Evolutionary conservation across 2,113 vertebrate species (phyloP).

Genomic region (Nycticryphes semicollaris): DNA sequence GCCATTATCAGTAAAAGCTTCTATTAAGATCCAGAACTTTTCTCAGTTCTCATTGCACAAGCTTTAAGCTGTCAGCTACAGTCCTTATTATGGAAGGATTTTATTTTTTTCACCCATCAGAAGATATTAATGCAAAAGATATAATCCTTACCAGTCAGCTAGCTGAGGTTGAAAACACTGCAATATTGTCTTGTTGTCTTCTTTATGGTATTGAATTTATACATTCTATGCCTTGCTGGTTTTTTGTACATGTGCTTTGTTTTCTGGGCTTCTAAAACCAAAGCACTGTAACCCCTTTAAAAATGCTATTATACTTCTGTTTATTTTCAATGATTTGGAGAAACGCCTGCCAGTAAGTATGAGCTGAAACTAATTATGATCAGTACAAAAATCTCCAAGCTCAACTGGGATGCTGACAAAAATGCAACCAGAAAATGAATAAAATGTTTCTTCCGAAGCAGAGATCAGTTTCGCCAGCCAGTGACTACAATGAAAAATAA

Average conservation of each 20-base stretch:
- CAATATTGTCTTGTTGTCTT: background rate
- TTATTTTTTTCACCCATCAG: background rate
- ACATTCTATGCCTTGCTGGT: background rate
- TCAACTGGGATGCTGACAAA: slow-evolving; percentile 67
- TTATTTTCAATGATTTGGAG: slow-evolving; percentile 43
- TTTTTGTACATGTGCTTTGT: background rate
- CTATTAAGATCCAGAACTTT: slow-evolving; percentile 65
- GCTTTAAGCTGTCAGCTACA: slow-evolving; percentile 26
- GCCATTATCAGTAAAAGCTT: slow-evolving; percentile 66
- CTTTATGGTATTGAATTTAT: background rate
- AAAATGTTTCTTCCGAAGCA: slow-evolving; percentile 64
- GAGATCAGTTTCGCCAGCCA: background rate
- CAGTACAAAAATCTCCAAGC: slow-evolving; percentile 51
- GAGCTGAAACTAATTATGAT: slow-evolving; percentile 71
- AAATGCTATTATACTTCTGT: background rate
- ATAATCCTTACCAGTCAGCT: background rate
- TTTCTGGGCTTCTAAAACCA: background rate
- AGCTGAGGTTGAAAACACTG: background rate
- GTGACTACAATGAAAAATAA: slow-evolving; percentile 36
- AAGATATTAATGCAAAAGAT: background rate
- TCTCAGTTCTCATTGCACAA: slow-evolving; percentile 28
- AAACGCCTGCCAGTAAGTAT: slow-evolving; percentile 44
- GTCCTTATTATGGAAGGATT: background rate
- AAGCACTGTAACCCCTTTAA: background rate
- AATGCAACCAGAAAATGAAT: slow-evolving; percentile 71